These are phyloP conservation scores for Amphimedon queenslandica DNA, from an alignment of 37 sponge, comb jelly and placozoan genomes.

Conservation along the genomic window DNA sequence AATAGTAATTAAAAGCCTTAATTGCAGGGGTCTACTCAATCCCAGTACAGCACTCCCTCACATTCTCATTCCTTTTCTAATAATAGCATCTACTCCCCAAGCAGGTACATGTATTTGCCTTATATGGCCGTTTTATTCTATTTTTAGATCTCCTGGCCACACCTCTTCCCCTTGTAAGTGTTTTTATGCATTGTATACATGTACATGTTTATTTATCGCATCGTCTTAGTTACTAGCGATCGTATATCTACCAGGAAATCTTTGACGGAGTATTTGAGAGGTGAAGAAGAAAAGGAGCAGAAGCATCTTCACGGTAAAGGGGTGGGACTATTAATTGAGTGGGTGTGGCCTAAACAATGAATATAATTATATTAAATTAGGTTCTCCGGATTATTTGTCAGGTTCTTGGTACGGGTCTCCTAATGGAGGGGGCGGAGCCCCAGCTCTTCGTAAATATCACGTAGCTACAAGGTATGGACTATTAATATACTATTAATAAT, in stretches of 20 bases:
- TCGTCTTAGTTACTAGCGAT: slow-evolving; percentile 33
- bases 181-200: not conserved
- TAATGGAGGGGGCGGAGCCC: not conserved
- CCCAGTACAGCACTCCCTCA: slow-evolving; percentile 23
- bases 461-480: slow-evolving; percentile 25
- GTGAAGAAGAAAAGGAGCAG: slow-evolving; percentile 54
- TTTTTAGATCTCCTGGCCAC: slow-evolving; percentile 4
- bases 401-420: not conserved
- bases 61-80: slow-evolving; percentile 3
- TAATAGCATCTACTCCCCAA: slow-evolving; percentile 23
- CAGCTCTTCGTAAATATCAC: slow-evolving; percentile 32
- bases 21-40: slow-evolving; percentile 15
- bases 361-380: too few species aligned
- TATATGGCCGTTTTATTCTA: not conserved
- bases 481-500: not conserved
- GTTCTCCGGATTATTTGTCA: too few species aligned
- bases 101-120: slow-evolving; percentile 4
- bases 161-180: slow-evolving; percentile 29
- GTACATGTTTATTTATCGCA: too few species aligned
- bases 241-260: slow-evolving; percentile 19
- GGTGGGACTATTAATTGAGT: too few species aligned
- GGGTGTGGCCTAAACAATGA: too few species aligned
- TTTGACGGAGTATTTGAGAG: slow-evolving; percentile 31
- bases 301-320: too few species aligned
- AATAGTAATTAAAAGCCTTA: not conserved